These are phyloP conservation scores for Drosophila oshimai DNA, from an alignment of 1,140 invertebrate genomes.

Conservation along the genomic window DNA sequence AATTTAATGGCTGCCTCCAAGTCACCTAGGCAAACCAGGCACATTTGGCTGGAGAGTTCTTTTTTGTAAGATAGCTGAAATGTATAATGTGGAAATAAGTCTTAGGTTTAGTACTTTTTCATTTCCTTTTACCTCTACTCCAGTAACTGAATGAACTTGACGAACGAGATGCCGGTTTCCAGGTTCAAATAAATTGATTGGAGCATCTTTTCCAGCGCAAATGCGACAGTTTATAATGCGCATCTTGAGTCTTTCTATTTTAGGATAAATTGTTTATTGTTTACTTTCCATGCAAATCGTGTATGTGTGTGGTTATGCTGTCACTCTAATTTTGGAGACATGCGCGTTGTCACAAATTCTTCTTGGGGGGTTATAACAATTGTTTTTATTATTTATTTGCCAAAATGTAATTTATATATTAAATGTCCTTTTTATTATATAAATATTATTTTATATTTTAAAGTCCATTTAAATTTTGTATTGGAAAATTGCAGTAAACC, in stretches of 20 bases:
- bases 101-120: background rate
- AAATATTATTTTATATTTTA: background rate
- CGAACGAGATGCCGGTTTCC: slow-evolving; percentile 16
- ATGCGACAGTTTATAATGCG: slow-evolving; percentile 1
- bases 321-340: background rate
- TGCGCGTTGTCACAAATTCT: background rate
- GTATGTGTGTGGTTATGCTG: too few relatives aligned
- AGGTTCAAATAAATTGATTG: slow-evolving; percentile 19
- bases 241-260: slow-evolving; percentile 5
- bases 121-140: slow-evolving; percentile 19
- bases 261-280: slow-evolving; percentile 8
- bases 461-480: too few relatives aligned
- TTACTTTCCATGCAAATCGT: background rate
- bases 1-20: slow-evolving; percentile 27
- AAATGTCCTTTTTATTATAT: background rate
- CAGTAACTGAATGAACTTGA: slow-evolving; percentile 33
- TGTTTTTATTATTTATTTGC: background rate
- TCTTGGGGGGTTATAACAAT: background rate
- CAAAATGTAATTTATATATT: too few relatives aligned
- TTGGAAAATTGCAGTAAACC: background rate
- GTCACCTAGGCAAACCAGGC: slow-evolving; percentile 15
- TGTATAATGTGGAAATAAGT: background rate
- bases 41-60: slow-evolving; percentile 18
- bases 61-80: slow-evolving; percentile 5
- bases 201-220: slow-evolving; percentile 5